phyloP scores from a whole-genome alignment of 1,140 invertebrate species.

The Papilio polyxenes region DNA sequence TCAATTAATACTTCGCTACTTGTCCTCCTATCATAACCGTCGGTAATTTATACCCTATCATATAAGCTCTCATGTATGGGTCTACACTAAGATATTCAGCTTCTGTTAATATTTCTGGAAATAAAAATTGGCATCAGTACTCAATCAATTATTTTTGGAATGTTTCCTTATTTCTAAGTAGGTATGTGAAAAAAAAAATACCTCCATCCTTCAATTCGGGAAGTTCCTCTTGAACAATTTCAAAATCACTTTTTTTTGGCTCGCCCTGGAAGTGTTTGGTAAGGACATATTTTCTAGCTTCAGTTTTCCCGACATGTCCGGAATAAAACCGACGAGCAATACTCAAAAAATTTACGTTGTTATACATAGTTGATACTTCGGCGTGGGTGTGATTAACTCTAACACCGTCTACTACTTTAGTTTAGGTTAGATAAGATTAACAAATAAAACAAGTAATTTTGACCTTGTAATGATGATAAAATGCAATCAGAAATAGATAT shows the following conservation, averaged over 20 bases:
- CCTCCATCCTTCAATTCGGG: conserved; percentile 84
- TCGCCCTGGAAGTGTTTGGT: conserved; percentile 84
- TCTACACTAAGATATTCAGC: conserved; percentile 87
- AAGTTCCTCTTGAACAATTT: conserved; percentile 84
- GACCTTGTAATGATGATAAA: conserved; percentile 8
- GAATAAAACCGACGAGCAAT: conserved; percentile 60
- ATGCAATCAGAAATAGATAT: not conserved
- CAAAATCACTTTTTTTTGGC: conserved; percentile 83
- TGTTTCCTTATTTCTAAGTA: not conserved
- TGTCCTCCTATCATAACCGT: conserved; percentile 84
- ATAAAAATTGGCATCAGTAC: conserved; percentile 31
- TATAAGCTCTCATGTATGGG: conserved; percentile 85
- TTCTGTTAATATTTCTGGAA: conserved; percentile 84
- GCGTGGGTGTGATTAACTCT: not conserved
- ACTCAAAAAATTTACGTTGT: conserved; percentile 43
- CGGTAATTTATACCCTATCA: conserved; percentile 76
- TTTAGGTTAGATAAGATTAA: conserved; percentile 6
- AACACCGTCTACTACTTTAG: not conserved
- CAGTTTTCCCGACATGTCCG: conserved; percentile 72
- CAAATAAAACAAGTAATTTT: not conserved
- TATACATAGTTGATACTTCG: not conserved
- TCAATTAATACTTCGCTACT: conserved; percentile 81
- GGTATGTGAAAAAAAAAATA: conserved; percentile 54
- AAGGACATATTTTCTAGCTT: conserved; percentile 82
- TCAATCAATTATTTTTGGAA: not conserved